Evolutionary conservation across 2,888 invertebrate genomes (phyloP).

Genomic region (Tipula confusa): DNA sequence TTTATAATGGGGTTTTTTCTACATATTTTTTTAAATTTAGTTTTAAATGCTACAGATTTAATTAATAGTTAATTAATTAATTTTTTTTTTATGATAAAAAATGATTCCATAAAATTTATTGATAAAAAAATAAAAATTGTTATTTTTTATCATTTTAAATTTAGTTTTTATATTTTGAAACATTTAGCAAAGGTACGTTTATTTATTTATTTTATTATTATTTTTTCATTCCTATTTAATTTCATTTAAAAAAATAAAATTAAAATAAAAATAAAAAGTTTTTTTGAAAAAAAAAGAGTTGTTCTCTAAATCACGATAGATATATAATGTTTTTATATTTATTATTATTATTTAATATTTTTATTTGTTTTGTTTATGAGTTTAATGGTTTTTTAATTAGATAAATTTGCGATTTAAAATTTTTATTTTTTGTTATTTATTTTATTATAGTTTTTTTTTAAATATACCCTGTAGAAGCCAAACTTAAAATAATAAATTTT

Average conservation of each 20-base stretch:
- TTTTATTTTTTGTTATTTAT: conserved; percentile 6
- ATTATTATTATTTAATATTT: conserved; percentile 20
- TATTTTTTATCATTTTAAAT: background rate
- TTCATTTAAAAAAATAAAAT: background rate
- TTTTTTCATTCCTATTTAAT: background rate
- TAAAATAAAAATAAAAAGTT: background rate
- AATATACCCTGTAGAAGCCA: conserved; percentile 30
- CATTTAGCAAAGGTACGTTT: conserved; percentile 30
- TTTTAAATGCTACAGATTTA: conserved; percentile 26
- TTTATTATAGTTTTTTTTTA: background rate
- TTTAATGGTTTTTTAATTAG: background rate
- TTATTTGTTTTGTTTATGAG: background rate
- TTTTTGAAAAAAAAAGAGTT: conserved; percentile 3
- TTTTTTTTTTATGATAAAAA: background rate
- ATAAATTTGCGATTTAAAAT: conserved; percentile 15
- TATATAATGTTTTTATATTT: conserved; percentile 7
- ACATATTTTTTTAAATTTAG: background rate
- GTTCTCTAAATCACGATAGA: conserved; percentile 21
- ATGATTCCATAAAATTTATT: conserved; percentile 29
- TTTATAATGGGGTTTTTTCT: background rate
- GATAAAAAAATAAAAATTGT: conserved; percentile 27
- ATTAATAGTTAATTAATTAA: background rate
- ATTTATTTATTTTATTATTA: conserved; percentile 26
- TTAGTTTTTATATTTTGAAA: conserved; percentile 1
- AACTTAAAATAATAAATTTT: conserved; percentile 16